These are phyloP conservation scores for Oryzias curvinotus DNA, from an alignment of 2,113 vertebrate genomes.

Conservation along the genomic window DNA sequence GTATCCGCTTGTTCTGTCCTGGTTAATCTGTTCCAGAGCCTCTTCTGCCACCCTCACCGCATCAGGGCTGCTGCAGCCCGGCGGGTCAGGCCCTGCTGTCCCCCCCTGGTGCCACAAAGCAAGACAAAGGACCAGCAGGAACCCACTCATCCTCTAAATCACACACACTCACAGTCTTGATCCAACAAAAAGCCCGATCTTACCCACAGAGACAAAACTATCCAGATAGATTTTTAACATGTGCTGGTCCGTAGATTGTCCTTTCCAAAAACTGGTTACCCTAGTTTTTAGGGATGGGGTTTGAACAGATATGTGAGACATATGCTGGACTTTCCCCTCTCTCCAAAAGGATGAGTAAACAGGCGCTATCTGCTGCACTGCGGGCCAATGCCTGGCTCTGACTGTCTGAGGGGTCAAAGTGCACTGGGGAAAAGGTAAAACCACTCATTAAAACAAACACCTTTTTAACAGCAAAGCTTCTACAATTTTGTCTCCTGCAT, in stretches of 20 bases:
- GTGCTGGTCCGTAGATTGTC: background rate
- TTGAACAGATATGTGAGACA: conserved; percentile 3
- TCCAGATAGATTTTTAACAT: background rate
- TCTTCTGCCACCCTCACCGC: conserved; percentile 49
- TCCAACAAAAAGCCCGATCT: background rate
- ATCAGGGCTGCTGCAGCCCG: conserved; percentile 41
- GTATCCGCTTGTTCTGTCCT: conserved; percentile 51
- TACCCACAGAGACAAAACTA: background rate
- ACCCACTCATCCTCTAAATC: conserved; percentile 44
- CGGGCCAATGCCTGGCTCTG: conserved; percentile 39
- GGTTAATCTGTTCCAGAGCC: conserved; percentile 60
- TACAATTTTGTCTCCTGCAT: too few species aligned
- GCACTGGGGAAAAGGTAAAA: conserved; percentile 23
- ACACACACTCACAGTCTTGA: conserved; percentile 4
- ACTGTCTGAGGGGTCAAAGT: conserved; percentile 37
- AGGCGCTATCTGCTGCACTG: conserved; percentile 46
- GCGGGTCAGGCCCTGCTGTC: conserved; percentile 11
- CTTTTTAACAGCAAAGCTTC: too few species aligned
- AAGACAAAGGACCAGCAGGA: conserved; percentile 45
- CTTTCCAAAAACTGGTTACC: conserved; percentile 15
- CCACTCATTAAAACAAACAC: background rate
- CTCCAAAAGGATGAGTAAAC: conserved; percentile 47
- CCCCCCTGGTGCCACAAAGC: conserved; percentile 46
- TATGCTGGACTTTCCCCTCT: conserved; percentile 49
- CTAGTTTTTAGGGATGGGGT: conserved; percentile 11